Conservation (phyloP, 2,797 vertebrate species). For the Lepilemur septentrionalis region DNA sequence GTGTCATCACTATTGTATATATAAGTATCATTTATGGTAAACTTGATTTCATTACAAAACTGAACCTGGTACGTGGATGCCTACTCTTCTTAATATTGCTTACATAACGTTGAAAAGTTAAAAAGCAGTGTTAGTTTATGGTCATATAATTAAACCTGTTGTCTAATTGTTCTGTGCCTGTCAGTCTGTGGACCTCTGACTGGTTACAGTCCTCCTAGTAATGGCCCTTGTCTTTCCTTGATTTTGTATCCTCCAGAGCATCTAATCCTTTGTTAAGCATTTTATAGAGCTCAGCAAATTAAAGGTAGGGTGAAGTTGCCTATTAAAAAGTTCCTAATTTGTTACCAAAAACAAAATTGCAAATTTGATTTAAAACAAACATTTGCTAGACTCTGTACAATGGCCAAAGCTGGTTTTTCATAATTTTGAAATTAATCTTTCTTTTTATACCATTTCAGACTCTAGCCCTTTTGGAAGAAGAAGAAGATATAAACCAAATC, state of each 20-base stretch:
- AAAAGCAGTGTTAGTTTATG: background rate
- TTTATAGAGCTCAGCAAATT: background rate
- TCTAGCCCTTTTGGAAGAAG: slow-evolving; percentile 96
- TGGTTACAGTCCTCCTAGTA: background rate
- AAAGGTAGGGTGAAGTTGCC: background rate
- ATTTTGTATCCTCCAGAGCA: background rate
- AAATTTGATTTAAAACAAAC: slow-evolving; percentile 50
- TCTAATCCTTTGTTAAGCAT: background rate
- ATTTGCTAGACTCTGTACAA: background rate
- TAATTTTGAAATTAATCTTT: slow-evolving; percentile 62
- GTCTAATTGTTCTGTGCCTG: background rate
- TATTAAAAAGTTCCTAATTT: slow-evolving; percentile 28
- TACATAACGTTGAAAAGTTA: slow-evolving; percentile 30
- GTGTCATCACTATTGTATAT: background rate
- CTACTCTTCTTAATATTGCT: background rate
- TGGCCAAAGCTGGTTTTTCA: slow-evolving; percentile 16
- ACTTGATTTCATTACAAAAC: slow-evolving; percentile 44
- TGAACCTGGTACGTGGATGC: background rate
- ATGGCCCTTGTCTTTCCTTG: background rate
- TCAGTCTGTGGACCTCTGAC: background rate
- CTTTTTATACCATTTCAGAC: slow-evolving; percentile 87
- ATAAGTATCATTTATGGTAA: background rate
- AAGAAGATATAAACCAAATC: slow-evolving; percentile 99
- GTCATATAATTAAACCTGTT: background rate
- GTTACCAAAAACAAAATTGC: slow-evolving; percentile 39